Evolutionary conservation across 2,797 vertebrate genomes (phyloP), one percentile per base, ranked within the genome.

Genomic region (Diceros bicornis): DNA sequence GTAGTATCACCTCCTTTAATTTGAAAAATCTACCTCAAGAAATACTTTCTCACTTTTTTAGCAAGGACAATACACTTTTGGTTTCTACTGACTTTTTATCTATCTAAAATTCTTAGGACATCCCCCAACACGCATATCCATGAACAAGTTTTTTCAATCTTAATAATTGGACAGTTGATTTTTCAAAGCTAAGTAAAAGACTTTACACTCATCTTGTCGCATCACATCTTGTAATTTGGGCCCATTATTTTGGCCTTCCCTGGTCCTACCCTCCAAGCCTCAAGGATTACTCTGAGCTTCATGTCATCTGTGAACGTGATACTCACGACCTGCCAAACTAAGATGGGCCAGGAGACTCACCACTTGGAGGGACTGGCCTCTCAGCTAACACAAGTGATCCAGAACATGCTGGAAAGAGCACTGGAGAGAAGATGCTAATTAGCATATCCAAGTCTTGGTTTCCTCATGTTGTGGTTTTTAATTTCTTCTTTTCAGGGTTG

Each of bases 401-500:
- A 44, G 21, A 82, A 23, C 21, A 7, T 78, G 41, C n/a, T 86
- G 50, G 47, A 18, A 84, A 74, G 17, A 92, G 12, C 57, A 27
- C 20, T 68, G 69, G 61, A 71, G 16, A 81, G 20, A 75, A 12
- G 27, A 68, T 32, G 11, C 50, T 71, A 91, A 34, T 59, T 41
- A 75, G 34, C 37, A 68, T 41, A 57, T 29, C 29, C 18, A 71
- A 47, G 37, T 68, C 62, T 74, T 37, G 6, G 23, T 79, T 72
- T 84, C 62, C 23, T 91, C 32, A 11, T 37, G 16, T 18, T 20
- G 20, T 50, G 23, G 72, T 17, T 93, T 94, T 92, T 13, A 77
- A 85, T 92, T 94, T 86, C 6, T 86, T 94, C 74, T 69, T 71
- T 85, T 91, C 71, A 95, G 87, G 87, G 93, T 50, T 96, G 10